Base-by-base conservation (phyloP, 2,113 vertebrate species). In the Xenopus tropicalis region DNA sequence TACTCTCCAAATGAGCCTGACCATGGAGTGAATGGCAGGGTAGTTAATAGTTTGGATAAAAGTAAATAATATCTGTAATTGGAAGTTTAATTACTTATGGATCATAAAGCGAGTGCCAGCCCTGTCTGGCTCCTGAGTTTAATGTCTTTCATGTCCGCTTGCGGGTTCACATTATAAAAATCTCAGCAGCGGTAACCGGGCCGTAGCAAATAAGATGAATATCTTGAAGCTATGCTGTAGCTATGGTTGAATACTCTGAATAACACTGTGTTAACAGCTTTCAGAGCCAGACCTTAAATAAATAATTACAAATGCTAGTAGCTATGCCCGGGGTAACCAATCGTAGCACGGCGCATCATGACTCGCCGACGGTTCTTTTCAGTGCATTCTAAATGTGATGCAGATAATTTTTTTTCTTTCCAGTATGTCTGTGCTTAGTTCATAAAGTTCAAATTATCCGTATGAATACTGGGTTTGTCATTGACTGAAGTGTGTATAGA, bases 1-100 rank as follows among this genome's bases (percentile, higher is more conserved):
- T 62, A 62, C 65, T 43, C 16, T 24, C 12, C 19, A 62, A 61
- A 75, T 75, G 57, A 69, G 23, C 58, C 54, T 52, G 24, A 68
- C 52, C 56, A 21, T 29, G 21, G 21, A 69, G 42, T 57, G 48
- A 56, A 69, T 63, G 58, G 63, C 66, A 69, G 37, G 59, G 73
- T 54, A 58, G 66, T 61, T 76, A 69, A 69, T 58, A 54, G 66
- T 69, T 76, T 76, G 66, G 73, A 69, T 69, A 54, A 76, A 76
- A 68, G 46, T 69, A 76, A 76, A 69, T 69, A 76, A 62, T 76
- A 76, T 69, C 69, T 42, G 58, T 69, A 76, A 76, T 76, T 58
- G 66, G 66, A 63, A 69, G 66, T 76, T 62, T 69, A 69, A 76
- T 76, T 76, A 42, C 48, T 11, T 42, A 69, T 63, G 58, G 66